A percentile compares a stretch with the other conserved stretches of the same genome.
Evolutionary conservation across 2,113 vertebrate genomes (phyloP).

Genomic region (Pseudorectes ferrugineus): DNA sequence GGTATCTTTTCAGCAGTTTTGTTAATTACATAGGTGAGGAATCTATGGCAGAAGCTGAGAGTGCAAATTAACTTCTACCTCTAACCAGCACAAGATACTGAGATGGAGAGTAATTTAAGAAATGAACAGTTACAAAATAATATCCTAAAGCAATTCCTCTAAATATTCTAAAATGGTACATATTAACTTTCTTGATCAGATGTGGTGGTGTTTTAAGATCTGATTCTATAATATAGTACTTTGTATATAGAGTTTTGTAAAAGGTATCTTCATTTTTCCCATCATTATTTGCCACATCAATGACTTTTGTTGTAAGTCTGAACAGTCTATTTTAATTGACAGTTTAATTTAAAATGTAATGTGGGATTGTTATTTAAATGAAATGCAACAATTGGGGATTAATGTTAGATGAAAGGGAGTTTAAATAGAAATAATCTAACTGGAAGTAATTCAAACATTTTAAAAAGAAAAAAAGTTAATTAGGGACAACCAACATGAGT

Average conservation of each 20-base stretch:
- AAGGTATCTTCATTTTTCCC: background rate
- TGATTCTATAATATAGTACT: background rate
- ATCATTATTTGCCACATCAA: background rate
- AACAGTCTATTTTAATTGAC: background rate
- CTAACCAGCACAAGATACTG: background rate
- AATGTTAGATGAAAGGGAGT: background rate
- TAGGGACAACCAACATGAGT: background rate
- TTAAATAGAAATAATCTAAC: background rate
- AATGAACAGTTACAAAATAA: background rate
- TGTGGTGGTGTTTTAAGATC: background rate
- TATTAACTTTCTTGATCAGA: background rate
- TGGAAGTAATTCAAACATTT: background rate
- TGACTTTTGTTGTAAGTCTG: background rate
- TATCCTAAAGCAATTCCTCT: background rate
- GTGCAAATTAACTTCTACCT: background rate
- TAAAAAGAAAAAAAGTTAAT: background rate
- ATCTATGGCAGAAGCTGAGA: background rate
- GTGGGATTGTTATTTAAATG: slow-evolving; percentile 19
- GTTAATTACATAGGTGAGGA: background rate
- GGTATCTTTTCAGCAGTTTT: background rate
- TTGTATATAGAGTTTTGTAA: background rate
- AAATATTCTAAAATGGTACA: background rate
- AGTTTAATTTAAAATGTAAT: slow-evolving; percentile 10
- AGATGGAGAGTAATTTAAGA: background rate
- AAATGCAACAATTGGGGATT: background rate